These are phyloP conservation scores for Corticium candelabrum DNA, from an alignment of 37 sponge, comb jelly and placozoan genomes.

Conservation along the genomic window DNA sequence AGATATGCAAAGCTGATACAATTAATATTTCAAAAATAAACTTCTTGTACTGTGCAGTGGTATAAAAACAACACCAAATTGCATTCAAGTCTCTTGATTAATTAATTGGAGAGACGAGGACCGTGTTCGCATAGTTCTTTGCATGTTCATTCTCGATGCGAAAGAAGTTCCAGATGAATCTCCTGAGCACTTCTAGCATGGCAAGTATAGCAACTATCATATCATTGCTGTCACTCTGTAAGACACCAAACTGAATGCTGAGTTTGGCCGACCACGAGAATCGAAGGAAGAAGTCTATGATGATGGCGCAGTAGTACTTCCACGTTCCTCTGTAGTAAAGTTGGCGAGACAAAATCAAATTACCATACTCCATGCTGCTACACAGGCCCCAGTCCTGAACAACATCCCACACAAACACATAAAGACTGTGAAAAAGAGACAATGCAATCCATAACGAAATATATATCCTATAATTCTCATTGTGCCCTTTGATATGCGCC, in stretches of 20 bases:
- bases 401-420: slow-evolving; percentile 10
- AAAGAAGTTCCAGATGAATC: slow-evolving; percentile 11
- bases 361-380: not conserved
- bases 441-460: not conserved
- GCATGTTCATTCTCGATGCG: not conserved
- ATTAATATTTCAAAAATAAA: too few species aligned
- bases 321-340: not conserved
- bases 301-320: slow-evolving; percentile 1
- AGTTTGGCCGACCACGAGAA: not conserved
- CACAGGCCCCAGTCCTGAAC: not conserved
- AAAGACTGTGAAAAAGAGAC: not conserved
- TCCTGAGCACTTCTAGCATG: not conserved
- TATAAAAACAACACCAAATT: too few species aligned
- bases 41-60: too few species aligned
- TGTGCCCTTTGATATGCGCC: not conserved
- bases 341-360: not conserved
- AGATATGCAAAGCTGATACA: too few species aligned
- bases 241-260: not conserved
- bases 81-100: too few species aligned
- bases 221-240: not conserved
- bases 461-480: not conserved
- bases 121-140: not conserved
- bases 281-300: not conserved
- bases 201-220: not conserved
- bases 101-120: too few species aligned